phyloP scores from a whole-genome alignment of 2,888 invertebrate genomes.

The Smittia sp. region DNA sequence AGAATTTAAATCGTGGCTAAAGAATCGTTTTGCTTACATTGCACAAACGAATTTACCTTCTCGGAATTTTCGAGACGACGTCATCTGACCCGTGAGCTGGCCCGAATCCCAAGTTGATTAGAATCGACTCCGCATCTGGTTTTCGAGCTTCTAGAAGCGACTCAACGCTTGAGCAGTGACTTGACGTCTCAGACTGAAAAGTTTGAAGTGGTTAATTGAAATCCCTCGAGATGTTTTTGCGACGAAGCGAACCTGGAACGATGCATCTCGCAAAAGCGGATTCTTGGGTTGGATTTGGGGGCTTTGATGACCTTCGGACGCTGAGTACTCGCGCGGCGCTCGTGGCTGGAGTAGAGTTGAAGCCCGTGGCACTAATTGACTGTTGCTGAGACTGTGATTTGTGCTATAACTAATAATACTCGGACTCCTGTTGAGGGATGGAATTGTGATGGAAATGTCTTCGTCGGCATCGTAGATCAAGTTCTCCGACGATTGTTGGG shows the following conservation, averaged over 20 bases:
- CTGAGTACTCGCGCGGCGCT: conserved; percentile 45
- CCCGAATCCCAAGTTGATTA: conserved; percentile 78
- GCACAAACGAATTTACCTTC: conserved; percentile 47
- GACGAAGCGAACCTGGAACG: conserved; percentile 53
- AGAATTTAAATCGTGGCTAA: background rate
- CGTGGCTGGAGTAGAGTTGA: background rate
- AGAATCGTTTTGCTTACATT: no score
- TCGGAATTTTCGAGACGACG: conserved; percentile 75
- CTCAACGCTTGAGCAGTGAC: conserved; percentile 74
- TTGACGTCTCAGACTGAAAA: conserved; percentile 54
- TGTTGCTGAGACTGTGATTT: conserved; percentile 17
- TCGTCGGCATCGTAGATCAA: conserved; percentile 36
- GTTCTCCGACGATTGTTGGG: conserved; percentile 14
- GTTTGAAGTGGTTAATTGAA: background rate
- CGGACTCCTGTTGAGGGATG: conserved; percentile 18
- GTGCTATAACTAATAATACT: conserved; percentile 21
- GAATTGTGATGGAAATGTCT: conserved; percentile 14
- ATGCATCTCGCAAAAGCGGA: conserved; percentile 56
- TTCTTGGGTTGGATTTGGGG: conserved; percentile 53
- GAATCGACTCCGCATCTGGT: conserved; percentile 85
- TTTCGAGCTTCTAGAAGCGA: conserved; percentile 78
- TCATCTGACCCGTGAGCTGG: conserved; percentile 64
- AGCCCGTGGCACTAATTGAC: background rate
- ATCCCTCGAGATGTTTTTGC: background rate
- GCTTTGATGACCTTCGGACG: conserved; percentile 54